Evolutionary conservation across 2,888 invertebrate species (phyloP), one percentile per base, ranked within the genome.

Genomic region (Plebejus argus): DNA sequence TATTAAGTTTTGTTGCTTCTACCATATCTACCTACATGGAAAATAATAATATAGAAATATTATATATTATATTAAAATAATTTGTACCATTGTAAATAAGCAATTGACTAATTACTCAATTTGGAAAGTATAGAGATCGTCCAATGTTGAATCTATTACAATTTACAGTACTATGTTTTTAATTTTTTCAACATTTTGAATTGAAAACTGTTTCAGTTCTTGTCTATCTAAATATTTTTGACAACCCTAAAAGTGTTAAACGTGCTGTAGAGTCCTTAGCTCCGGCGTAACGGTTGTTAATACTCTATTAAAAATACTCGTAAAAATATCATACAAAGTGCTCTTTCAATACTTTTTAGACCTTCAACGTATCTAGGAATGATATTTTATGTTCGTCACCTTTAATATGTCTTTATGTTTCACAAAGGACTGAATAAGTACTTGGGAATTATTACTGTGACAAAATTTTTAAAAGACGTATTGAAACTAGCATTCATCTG

Each of bases 271-370:
- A 77, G 79, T 79, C 81, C 77, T n/a, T n/a, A n/a, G n/a, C n/a
- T 76, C 77, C 77, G 35, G 78, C 77, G 84, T 80, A 82, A 83
- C 83, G 83, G 81, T 76, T 82, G 81, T 84, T 83, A 83, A 81
- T 78, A 80, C 80, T 82, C 81, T 82, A 83, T 84, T 83, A 83
- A 84, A 81, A 79, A 78, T 77, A 79, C 70, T 82, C 72, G 81
- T 83, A 82, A 83, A 83, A 80, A 71, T 53, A 53, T 76, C 78
- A 79, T 80, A 83, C 83, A 83, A 83, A 83, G 84, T 83, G 79
- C 79, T 80, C 83, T 82, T 83, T 84, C 82, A 83, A 72, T 71
- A 39, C 56, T 56, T 77, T 79, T 78, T 72, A 77, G 56, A 77
- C 56, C 77, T 53, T 71, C 72, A 58, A 33, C 71, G 53, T 58